Evolutionary conservation across 2,113 vertebrate genomes (phyloP).

Genomic region (Pogona vitticeps): DNA sequence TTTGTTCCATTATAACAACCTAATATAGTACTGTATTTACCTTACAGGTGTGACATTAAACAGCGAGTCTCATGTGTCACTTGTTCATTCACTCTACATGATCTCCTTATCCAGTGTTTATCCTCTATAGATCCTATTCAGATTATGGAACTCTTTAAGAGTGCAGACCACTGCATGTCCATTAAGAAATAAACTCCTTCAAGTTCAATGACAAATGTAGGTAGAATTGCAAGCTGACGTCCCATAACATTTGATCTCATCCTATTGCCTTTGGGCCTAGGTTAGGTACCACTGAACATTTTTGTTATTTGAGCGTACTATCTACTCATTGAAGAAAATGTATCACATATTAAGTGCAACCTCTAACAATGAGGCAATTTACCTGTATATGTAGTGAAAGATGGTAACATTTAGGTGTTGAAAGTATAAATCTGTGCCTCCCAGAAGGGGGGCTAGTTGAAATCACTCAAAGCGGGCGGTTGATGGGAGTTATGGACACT

Average conservation of each 20-base stretch:
- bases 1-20: neutral
- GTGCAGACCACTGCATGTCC: neutral
- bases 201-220: neutral
- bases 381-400: neutral
- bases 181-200: no score
- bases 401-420: neutral
- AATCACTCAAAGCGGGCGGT: no score
- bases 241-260: no score
- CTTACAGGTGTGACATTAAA: neutral
- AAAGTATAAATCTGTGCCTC: no score
- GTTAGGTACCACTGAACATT: neutral
- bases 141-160: neutral
- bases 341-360: neutral
- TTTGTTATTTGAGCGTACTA: neutral
- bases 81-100: neutral
- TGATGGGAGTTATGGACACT: no score
- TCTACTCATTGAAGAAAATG: neutral
- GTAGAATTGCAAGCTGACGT: neutral
- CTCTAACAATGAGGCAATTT: neutral
- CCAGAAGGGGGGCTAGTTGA: no score
- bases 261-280: neutral
- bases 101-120: neutral
- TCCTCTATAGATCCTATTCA: neutral
- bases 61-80: neutral
- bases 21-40: neutral